Evolutionary conservation across 2,797 vertebrate genomes (phyloP), one percentile per base, ranked within the genome.

Genomic region (Nyctalus aviator): DNA sequence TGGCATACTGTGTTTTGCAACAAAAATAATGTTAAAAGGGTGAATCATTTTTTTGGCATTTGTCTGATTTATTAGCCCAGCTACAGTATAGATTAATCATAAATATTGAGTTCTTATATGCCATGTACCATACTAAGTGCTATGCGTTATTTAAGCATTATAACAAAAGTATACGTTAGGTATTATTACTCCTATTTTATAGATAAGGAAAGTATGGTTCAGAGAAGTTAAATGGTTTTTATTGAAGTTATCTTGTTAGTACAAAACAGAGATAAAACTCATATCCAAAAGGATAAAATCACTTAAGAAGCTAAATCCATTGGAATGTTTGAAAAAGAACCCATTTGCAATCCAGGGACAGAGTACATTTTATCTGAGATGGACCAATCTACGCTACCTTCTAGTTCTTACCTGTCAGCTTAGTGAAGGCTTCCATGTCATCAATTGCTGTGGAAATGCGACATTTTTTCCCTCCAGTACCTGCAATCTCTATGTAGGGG

Each of bases 401-500:
- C 15, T 37, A 41, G 6, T 6, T 90, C 98, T 96, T 91, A 99
- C 99, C 99, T 95, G 99, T 99, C 7, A 99, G 98, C 93, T 99
- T 99, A 83, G 98, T 98, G 97, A 99, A 99, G 77, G 99, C 99
- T 98, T 98, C 99, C 99, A 99, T 99, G 97, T 99, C 99, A 18
- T 99, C 98, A 68, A 99, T 99, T 37, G 99, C 98, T 71, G 97
- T 98, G 82, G 99, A 99, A 73, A 99, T 98, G 0, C 3, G 97
- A 97, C 98, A 99, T 17, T 71, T 92, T 86, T 92, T 98, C 8
- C 98, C 98, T 6, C 11, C n/a, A 5, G 98, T 97, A 53, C 99
- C 99, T 96, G 95, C 85, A 72, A 99, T 98, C 95, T 97, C 17
- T 62, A 99, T 98, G 95, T 98, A 91, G 6, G 95, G 79, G 94